phyloP scores from a whole-genome alignment of 2,113 vertebrate genomes.

The Daboia siamensis region DNA sequence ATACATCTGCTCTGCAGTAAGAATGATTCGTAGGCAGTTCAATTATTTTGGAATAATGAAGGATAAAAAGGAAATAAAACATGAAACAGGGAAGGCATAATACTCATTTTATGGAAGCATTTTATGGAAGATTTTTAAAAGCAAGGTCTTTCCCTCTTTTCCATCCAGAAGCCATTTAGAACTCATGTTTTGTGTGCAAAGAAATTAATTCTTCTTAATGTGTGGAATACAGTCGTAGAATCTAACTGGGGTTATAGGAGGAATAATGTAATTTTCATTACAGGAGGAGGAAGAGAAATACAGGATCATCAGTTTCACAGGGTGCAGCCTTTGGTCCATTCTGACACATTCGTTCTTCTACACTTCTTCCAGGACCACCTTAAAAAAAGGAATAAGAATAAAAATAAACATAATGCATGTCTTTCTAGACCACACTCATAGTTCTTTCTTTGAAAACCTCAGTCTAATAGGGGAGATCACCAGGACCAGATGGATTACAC shows the following conservation, averaged over 20 bases:
- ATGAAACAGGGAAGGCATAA: not conserved
- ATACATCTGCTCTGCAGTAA: too few relatives aligned
- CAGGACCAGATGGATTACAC: too few relatives aligned
- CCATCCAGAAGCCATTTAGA: not conserved
- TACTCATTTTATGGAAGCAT: not conserved
- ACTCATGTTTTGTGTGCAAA: too few relatives aligned
- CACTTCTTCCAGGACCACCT: not conserved
- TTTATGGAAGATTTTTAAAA: not conserved
- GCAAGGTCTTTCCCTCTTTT: not conserved
- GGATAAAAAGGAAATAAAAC: not conserved
- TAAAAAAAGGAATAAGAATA: not conserved
- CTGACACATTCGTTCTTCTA: not conserved
- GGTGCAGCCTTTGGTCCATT: not conserved
- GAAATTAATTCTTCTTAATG: not conserved
- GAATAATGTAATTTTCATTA: not conserved
- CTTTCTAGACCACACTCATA: not conserved
- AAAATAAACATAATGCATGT: not conserved
- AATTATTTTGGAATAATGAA: too few relatives aligned
- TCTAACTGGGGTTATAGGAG: not conserved
- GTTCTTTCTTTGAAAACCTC: not conserved
- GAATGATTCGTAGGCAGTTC: too few relatives aligned
- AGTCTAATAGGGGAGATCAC: too few relatives aligned
- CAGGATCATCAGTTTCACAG: not conserved
- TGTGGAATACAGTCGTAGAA: not conserved
- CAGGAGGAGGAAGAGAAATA: not conserved